Conservation (phyloP, 2,888 invertebrate species). For the Busseola fusca region DNA sequence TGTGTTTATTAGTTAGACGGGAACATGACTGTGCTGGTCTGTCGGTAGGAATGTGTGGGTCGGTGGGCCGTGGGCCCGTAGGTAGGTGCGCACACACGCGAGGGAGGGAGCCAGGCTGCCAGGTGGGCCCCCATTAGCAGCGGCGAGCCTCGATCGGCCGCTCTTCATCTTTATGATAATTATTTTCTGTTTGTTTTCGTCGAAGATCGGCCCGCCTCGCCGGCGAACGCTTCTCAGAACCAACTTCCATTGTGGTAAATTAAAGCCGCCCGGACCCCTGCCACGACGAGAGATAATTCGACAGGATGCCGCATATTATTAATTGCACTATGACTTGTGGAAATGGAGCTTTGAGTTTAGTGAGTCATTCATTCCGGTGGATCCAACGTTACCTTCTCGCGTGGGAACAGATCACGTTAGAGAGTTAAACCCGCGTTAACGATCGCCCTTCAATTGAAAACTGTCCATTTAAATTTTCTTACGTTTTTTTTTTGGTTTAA, state of each 20-base stretch:
- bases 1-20: slow-evolving; percentile 71
- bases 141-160: slow-evolving; percentile 86
- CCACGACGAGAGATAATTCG: slow-evolving; percentile 89
- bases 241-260: slow-evolving; percentile 89
- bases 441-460: slow-evolving; percentile 67
- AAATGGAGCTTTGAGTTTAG: slow-evolving; percentile 87
- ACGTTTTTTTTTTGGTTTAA: slow-evolving; percentile 66
- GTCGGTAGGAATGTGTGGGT: slow-evolving; percentile 69
- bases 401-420: slow-evolving; percentile 83
- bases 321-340: slow-evolving; percentile 90
- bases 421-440: slow-evolving; percentile 80
- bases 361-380: slow-evolving; percentile 87
- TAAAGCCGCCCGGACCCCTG: slow-evolving; percentile 89
- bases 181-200: slow-evolving; percentile 89
- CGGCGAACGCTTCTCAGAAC: slow-evolving; percentile 87
- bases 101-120: slow-evolving; percentile 77
- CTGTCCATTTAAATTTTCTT: slow-evolving; percentile 64
- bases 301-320: slow-evolving; percentile 89
- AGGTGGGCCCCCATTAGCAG: slow-evolving; percentile 88
- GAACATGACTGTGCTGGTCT: slow-evolving; percentile 67
- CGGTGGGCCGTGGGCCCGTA: slow-evolving; percentile 53
- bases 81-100: slow-evolving; percentile 63
- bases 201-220: slow-evolving; percentile 88
- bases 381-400: slow-evolving; percentile 76
- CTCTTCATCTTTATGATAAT: slow-evolving; percentile 90